Evolutionary conservation across 2,888 invertebrate genomes (phyloP).

Genomic region (Nomada ferruginata): DNA sequence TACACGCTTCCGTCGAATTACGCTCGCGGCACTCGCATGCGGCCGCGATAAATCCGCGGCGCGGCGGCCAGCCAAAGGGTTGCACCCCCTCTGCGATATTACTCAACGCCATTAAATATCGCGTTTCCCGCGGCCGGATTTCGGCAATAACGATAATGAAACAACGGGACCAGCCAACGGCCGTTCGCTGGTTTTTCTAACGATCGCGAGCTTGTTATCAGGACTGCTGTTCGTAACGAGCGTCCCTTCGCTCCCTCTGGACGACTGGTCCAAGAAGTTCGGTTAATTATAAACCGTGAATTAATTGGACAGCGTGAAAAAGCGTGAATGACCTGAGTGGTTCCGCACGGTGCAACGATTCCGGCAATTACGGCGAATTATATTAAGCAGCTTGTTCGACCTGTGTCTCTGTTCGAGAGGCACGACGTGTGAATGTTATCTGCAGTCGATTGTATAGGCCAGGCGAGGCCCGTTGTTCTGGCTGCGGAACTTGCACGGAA

Average conservation of each 20-base stretch:
- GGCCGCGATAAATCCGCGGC: constrained; percentile 44
- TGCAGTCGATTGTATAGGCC: not conserved
- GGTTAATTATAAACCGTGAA: constrained; percentile 65
- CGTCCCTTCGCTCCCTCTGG: not conserved
- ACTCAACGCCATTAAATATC: constrained; percentile 55
- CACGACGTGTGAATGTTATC: constrained; percentile 6
- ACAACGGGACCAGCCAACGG: constrained; percentile 44
- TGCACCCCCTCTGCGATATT: constrained; percentile 44
- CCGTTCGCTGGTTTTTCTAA: constrained; percentile 44
- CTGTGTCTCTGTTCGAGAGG: not conserved
- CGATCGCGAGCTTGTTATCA: constrained; percentile 53
- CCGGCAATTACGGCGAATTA: constrained; percentile 75
- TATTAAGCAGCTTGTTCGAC: constrained; percentile 69
- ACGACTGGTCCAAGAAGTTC: not conserved
- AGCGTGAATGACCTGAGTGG: constrained; percentile 55
- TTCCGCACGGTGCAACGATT: constrained; percentile 56
- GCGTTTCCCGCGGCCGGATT: constrained; percentile 48
- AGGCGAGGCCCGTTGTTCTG: constrained; percentile 71
- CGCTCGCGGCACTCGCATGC: constrained; percentile 40
- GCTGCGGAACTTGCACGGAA: constrained; percentile 73
- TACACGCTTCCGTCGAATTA: constrained; percentile 45
- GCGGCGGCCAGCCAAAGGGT: constrained; percentile 32
- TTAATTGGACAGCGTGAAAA: constrained; percentile 46
- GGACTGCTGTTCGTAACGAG: constrained; percentile 32
- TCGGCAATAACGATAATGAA: constrained; percentile 61